Percentiles rank a stretch among this genome's conserved stretches.
phyloP scores from a whole-genome alignment of 2,113 vertebrate species.

The Vimba vimba region DNA sequence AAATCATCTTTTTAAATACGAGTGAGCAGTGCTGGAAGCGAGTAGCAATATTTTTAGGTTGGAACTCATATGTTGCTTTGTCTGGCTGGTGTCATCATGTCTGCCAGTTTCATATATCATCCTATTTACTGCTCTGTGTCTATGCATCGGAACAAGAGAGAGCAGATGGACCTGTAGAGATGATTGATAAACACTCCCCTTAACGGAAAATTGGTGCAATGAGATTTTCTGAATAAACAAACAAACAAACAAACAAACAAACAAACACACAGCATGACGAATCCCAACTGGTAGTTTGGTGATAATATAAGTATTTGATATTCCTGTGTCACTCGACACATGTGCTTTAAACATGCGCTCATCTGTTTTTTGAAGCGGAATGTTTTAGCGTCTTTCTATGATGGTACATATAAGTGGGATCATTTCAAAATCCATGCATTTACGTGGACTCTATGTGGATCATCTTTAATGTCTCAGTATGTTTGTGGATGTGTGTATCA shows the following conservation, averaged over 20 bases:
- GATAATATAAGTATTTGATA: constrained; percentile 48
- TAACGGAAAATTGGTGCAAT: constrained; percentile 38
- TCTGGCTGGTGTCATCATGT: constrained; percentile 43
- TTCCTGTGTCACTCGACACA: constrained; percentile 31
- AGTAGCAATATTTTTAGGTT: constrained; percentile 31
- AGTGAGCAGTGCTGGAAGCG: constrained; percentile 22
- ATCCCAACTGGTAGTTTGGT: constrained; percentile 40
- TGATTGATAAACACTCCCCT: constrained; percentile 51
- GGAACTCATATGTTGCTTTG: constrained; percentile 31
- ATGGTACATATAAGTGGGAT: background rate
- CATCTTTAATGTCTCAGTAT: background rate
- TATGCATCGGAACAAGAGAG: constrained; percentile 42
- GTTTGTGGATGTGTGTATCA: background rate
- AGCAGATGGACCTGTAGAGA: constrained; percentile 53
- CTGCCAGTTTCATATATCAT: constrained; percentile 55
- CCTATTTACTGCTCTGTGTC: constrained; percentile 53
- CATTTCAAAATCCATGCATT: background rate
- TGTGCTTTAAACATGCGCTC: constrained; percentile 56
- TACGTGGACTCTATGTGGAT: background rate
- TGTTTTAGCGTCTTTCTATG: background rate
- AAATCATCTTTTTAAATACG: constrained; percentile 4
- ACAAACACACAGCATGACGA: constrained; percentile 34
- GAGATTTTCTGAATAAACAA: constrained; percentile 42
- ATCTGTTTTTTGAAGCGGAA: constrained; percentile 51
- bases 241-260: constrained; percentile 55